Base-by-base conservation (phyloP, 1,140 invertebrate genomes). In the Trichonephila clavata region DNA sequence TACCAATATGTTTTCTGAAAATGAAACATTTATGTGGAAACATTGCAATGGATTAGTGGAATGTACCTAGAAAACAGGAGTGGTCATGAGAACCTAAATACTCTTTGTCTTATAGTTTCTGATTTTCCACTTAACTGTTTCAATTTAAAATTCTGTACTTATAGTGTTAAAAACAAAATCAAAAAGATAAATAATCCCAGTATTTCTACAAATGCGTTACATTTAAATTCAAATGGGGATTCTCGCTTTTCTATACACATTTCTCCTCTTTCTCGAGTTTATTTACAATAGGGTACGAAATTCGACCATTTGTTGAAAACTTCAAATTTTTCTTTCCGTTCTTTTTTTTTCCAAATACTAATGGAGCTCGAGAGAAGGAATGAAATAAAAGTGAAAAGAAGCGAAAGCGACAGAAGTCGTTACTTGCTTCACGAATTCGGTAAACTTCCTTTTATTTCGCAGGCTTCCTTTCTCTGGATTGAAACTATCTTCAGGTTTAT, bases 391-490 rank as follows among this genome's bases (percentile, higher is more conserved):
- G 6, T 7, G 24, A 24, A 65, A n/a, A 24, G 8, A 32, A 63
- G 59, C 16, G 57, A 86, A 86, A 21, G 57, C 10, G 59, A 61
- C 59, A 86, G 84, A 63, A 86, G 57, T 86, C 84, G 61, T 86
- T 86, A 86, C 84, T 27, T 61, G 59, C 24, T 86, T n/a, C 24
- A 24, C 7, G 59, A 86, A 86, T 86, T 86, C 27, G 61, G 84
- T 86, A 86, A 86, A 86, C 84, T 86, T 86, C 27, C 59, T 86
- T 86, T 86, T 86, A 86, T 86, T 86, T 61, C 27, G 13, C 4
- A 24, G n/a, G 16, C 14, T 27, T n/a, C 50, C 50, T 83, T n/a
- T 24, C 20, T 83, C 39, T 50, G 1, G 1, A 3, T 16, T 18
- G 24, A 20, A 5, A 21, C 21, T 18, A 10, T 83, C 20, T 83